Percentiles rank a stretch among this genome's conserved stretches.
Conservation (phyloP, 2,113 vertebrate genomes). For the Blennius ocellaris region DNA sequence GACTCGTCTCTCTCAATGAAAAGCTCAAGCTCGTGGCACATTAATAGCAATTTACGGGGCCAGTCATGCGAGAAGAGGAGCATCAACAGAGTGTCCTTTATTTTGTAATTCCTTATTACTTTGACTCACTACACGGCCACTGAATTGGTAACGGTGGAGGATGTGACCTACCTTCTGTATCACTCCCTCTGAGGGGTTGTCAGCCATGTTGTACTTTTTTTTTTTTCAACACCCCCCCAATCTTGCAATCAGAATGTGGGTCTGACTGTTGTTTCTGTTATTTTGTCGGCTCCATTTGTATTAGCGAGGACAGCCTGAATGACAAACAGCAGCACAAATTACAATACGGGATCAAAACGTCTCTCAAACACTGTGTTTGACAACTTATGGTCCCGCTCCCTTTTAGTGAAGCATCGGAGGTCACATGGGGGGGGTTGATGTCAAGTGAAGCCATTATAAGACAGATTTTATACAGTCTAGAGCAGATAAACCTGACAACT, state of each 20-base stretch:
- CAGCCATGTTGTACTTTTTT: slow-evolving; percentile 13
- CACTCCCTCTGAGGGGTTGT: slow-evolving; percentile 32
- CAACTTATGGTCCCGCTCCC: no score
- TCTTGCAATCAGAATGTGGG: not conserved
- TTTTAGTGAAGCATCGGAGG: no score
- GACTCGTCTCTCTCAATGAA: slow-evolving; percentile 73
- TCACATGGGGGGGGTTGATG: no score
- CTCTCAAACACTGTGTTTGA: no score
- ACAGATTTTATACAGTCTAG: no score
- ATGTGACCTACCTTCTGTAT: slow-evolving; percentile 55
- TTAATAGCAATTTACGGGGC: slow-evolving; percentile 80
- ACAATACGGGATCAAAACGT: no score
- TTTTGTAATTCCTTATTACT: slow-evolving; percentile 78
- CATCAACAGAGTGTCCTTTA: slow-evolving; percentile 68
- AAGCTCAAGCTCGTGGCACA: slow-evolving; percentile 73
- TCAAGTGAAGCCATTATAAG: no score
- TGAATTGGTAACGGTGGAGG: slow-evolving; percentile 55
- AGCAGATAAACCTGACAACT: no score
- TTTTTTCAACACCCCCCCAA: slow-evolving; percentile 4
- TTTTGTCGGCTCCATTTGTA: not conserved
- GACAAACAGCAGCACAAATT: not conserved
- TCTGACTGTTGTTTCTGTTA: not conserved
- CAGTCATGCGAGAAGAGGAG: slow-evolving; percentile 67
- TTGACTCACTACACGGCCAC: slow-evolving; percentile 56
- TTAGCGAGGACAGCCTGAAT: not conserved